These are phyloP conservation scores for Ochropleura plecta DNA, from an alignment of 2,888 invertebrate genomes.

Conservation along the genomic window DNA sequence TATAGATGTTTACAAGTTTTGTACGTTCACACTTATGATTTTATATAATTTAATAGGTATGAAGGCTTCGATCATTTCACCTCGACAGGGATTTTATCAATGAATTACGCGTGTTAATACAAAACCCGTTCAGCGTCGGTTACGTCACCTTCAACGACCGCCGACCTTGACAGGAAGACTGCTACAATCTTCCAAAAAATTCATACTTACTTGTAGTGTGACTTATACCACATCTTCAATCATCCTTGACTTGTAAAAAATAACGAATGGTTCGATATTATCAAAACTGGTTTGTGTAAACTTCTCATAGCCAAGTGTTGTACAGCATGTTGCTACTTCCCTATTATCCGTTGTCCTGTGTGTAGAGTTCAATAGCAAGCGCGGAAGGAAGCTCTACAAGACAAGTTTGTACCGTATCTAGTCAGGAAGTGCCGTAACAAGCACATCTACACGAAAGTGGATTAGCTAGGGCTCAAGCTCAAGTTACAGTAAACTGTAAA, in stretches of 20 bases:
- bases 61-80: constrained; percentile 46
- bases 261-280: constrained; percentile 39
- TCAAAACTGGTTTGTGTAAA: constrained; percentile 42
- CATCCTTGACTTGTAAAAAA: constrained; percentile 49
- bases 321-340: constrained; percentile 67
- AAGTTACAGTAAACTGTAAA: constrained; percentile 78
- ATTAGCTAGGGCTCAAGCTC: constrained; percentile 81
- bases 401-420: constrained; percentile 83
- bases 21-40: constrained; percentile 10
- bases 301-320: constrained; percentile 37
- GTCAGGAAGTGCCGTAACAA: constrained; percentile 83
- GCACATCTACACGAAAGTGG: constrained; percentile 78
- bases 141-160: constrained; percentile 81
- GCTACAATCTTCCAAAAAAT: constrained; percentile 63
- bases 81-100: constrained; percentile 77
- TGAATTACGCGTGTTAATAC: constrained; percentile 77
- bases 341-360: constrained; percentile 82
- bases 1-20: constrained; percentile 10
- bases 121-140: constrained; percentile 82
- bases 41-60: constrained; percentile 5
- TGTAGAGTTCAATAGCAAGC: constrained; percentile 72
- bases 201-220: constrained; percentile 43
- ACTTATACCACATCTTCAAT: constrained; percentile 52
- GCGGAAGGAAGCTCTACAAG: constrained; percentile 88
- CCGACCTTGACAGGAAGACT: constrained; percentile 82